Base-by-base conservation (phyloP, 2,113 vertebrate species). In the Cynoglossus semilaevis region DNA sequence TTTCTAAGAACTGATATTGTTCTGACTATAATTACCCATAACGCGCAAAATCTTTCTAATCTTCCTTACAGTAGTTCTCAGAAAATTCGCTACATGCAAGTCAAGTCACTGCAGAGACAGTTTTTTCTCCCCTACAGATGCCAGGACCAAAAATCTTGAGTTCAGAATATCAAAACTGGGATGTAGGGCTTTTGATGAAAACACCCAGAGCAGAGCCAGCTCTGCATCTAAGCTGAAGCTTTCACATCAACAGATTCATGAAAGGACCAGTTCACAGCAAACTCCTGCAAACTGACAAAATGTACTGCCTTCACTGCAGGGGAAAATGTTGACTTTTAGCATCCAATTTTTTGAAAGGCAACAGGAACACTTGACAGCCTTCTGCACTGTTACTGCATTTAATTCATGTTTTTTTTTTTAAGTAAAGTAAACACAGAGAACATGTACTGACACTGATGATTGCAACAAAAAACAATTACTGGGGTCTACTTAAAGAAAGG, bases 231-330 rank as follows among this genome's bases (percentile, higher is more conserved):
- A 57, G 45, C 53, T 58, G 37, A 8, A 29, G 19, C 46, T 63
- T 44, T 34, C 44, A 66, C 34, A 63, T 55, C 49, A 61, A 45
- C 48, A 42, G 58, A 18, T 16, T 46, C 58, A 67, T 63, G 45
- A 67, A 73, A 70, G 34, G 54, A 67, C 67, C 16, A 46, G 35
- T 5, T 17, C 13, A 47, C 14, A 15, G 35, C 5, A 70, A 37
- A 63, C 51, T 59, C 49, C 15, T 41, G 34, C 64, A 72, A 60
- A 16, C 52, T 40, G 49, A 55, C 40, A 67, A 68, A 63, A 54
- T 60, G 51, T 48, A 48, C 51, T 46, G 40, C 17, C 29, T 29
- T 64, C 70, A 15, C 62, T 54, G 61, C 29, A 5, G 42, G 54
- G 42, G n/a, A 51, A 22, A 10, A 12, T 10, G 17, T 51, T 1